Base-by-base conservation (phyloP, 2,113 vertebrate species). In the Coryphaenoides rupestris region DNA sequence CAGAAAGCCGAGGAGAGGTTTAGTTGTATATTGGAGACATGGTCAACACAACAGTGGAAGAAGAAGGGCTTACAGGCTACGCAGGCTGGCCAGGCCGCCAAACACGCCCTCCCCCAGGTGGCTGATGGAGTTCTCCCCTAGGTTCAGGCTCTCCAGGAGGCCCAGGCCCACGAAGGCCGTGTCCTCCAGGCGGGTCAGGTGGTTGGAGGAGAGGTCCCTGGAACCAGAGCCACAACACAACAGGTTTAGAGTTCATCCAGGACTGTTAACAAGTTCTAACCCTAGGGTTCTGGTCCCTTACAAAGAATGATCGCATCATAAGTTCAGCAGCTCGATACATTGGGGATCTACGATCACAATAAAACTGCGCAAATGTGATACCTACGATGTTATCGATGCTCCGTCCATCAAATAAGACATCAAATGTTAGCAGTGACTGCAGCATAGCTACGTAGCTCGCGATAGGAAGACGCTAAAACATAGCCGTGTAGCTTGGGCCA, bases 91-190 rank as follows among this genome's bases (percentile, higher is more conserved):
- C 77, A 99, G 91, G 60, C 92, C 89, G 49, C 89, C 86, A 66
- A 99, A 99, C 4, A 96, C 95, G 56, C 94, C 94, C 63, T 97
- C 96, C 45, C 93, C 96, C 70, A 99, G 84, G 73, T 98, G 94
- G 83, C 89, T 94, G 68, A 99, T 92, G 65, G 67, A 84, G 85
- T 98, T 99, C 76, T 98, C 94, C 49, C 93, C 92, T 80, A 99
- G 83, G 82, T 97, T 94, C 61, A 99, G 82, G 70, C 70, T 96
- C 81, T 96, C 94, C 84, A 99, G 46, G 21, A 95, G 85, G 61
- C 90, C 90, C 24, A 99, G 90, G 47, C 95, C 95, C 47, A 91
- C 73, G 57, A 99, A 98, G 28, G 93, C 92, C 26, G 92, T 93
- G 33, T 95, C 94, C 83, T 95, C 97, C 64, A 99, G 88, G 73